Conservation (phyloP, 2,888 invertebrate genomes). For the Rhamnusium bicolor region DNA sequence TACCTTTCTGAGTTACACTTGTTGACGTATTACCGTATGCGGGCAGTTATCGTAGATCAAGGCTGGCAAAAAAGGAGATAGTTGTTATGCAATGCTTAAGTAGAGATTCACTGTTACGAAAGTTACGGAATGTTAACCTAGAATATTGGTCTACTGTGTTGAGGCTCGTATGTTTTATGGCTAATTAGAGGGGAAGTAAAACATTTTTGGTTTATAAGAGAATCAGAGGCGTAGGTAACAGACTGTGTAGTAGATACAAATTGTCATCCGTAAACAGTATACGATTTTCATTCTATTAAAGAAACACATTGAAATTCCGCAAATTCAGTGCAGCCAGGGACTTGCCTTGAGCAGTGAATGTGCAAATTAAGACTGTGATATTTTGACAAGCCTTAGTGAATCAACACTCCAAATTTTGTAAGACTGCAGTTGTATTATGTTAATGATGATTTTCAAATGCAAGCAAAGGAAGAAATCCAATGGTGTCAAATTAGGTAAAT, state of each 20-base stretch:
- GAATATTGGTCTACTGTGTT: neutral
- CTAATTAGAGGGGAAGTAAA: neutral
- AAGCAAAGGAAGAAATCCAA: too few species aligned
- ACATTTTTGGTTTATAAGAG: neutral
- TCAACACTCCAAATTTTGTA: too few species aligned
- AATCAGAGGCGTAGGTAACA: neutral
- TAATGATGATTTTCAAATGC: too few species aligned
- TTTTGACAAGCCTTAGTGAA: too few species aligned
- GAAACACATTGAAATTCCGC: too few species aligned
- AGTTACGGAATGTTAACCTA: neutral
- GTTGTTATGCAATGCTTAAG: neutral
- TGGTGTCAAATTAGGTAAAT: too few species aligned
- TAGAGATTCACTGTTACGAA: conserved; percentile 2
- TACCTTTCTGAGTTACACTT: conserved; percentile 30
- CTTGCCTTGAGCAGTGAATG: too few species aligned
- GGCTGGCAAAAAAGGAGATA: conserved; percentile 34
- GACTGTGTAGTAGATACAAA: neutral
- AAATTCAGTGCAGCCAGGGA: too few species aligned
- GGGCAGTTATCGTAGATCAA: conserved; percentile 44
- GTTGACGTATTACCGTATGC: neutral
- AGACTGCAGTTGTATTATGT: too few species aligned
- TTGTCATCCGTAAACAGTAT: neutral
- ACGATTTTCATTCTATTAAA: too few species aligned
- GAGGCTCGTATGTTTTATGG: neutral
- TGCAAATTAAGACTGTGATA: too few species aligned